phyloP scores from a whole-genome alignment of 92 coral and sea anemone species.

The Pocillopora meandrina region DNA sequence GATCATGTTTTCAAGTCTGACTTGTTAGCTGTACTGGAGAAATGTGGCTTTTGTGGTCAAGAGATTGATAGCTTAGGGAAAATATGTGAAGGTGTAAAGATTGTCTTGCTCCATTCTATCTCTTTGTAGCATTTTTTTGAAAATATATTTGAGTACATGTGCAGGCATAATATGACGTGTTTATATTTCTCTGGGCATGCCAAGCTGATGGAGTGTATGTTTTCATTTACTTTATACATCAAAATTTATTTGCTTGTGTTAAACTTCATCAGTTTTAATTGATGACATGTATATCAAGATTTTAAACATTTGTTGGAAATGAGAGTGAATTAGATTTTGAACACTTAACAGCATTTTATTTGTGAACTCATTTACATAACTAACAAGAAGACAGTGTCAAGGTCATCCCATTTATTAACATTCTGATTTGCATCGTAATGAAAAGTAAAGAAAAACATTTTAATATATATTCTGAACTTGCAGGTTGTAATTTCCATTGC shows the following conservation, averaged over 20 bases:
- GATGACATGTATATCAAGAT: neutral
- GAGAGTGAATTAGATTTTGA: neutral
- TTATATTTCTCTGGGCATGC: no score
- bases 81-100: constrained; percentile 64
- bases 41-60: constrained; percentile 71
- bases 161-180: neutral
- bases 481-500: constrained; percentile 86
- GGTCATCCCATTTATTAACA: no score
- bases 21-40: constrained; percentile 62
- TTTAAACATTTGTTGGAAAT: neutral
- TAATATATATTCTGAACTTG: neutral
- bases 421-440: no score
- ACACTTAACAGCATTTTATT: neutral
- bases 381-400: neutral
- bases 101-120: neutral
- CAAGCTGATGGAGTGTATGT: neutral
- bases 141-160: neutral
- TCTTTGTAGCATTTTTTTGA: neutral
- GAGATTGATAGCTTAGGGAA: constrained; percentile 59
- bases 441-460: neutral
- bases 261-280: neutral
- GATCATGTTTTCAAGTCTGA: constrained; percentile 67
- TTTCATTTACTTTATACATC: neutral
- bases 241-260: neutral
- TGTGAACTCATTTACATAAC: neutral